Conservation (phyloP, 2,797 vertebrate genomes). For the Ceyx erithaca region DNA sequence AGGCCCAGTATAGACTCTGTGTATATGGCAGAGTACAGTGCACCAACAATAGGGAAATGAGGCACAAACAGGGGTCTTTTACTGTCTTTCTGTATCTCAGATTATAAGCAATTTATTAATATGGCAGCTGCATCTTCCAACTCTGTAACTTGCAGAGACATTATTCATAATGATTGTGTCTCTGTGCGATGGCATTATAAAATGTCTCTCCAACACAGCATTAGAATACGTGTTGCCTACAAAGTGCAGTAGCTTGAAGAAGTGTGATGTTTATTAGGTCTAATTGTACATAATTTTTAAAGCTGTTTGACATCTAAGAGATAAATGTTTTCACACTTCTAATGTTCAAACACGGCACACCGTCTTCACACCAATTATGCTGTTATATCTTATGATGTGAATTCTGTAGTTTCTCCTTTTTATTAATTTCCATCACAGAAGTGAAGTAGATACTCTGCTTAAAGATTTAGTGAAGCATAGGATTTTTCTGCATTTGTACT, state of each 20-base stretch:
- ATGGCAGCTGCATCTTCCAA: neutral
- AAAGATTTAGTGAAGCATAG: neutral
- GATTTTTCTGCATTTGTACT: neutral
- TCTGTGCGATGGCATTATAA: neutral
- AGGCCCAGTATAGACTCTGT: neutral
- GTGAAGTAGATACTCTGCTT: neutral
- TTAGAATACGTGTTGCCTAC: neutral
- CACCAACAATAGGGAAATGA: neutral
- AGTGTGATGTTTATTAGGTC: constrained; percentile 57
- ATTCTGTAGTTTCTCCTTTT: constrained; percentile 34
- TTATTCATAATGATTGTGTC: neutral
- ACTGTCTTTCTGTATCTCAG: neutral
- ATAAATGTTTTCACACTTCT: constrained; percentile 85
- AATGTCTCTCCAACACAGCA: neutral
- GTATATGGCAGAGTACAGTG: neutral
- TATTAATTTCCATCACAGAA: neutral
- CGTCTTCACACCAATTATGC: constrained; percentile 83
- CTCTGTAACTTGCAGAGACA: neutral
- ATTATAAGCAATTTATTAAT: neutral
- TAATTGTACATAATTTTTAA: constrained; percentile 63
- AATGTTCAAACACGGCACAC: constrained; percentile 78
- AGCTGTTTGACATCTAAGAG: constrained; percentile 60
- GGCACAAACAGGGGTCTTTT: neutral
- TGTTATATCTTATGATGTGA: constrained; percentile 76
- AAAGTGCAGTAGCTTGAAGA: constrained; percentile 47